Conservation (phyloP, 2,888 invertebrate species). For the Pyrrhosoma nymphula region DNA sequence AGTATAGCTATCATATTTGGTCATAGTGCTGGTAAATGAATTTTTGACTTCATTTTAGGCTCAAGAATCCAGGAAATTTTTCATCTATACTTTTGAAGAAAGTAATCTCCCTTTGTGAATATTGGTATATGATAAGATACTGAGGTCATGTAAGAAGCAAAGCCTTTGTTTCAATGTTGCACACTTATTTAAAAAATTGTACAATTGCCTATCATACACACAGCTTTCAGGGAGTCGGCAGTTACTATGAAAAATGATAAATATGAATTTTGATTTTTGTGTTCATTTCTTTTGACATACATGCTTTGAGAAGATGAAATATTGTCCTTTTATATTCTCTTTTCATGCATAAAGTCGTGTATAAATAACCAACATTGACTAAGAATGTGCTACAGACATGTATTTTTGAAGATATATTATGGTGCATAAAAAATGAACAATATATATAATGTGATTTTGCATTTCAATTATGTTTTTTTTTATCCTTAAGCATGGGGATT, state of each 20-base stretch:
- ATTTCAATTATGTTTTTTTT: neutral
- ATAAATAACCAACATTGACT: neutral
- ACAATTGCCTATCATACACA: neutral
- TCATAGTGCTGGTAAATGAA: no score
- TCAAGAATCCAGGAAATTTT: neutral
- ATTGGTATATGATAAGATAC: neutral
- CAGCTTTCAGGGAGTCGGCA: neutral
- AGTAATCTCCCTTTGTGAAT: neutral
- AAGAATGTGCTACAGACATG: constrained; percentile 9
- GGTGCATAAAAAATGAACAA: constrained; percentile 3
- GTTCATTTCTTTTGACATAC: neutral
- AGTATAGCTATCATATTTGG: no score
- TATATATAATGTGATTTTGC: neutral
- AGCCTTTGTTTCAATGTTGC: neutral
- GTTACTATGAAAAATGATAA: neutral
- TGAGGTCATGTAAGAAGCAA: neutral
- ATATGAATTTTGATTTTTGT: neutral
- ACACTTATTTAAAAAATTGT: neutral
- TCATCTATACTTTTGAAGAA: neutral
- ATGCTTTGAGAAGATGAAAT: neutral
- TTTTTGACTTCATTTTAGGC: neutral
- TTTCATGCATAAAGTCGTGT: constrained; percentile 7
- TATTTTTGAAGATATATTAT: constrained; percentile 39
- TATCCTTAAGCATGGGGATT: neutral
- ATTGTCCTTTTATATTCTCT: constrained; percentile 13